Base-by-base conservation (phyloP, 2,888 invertebrate genomes). In the Acanthosoma haemorrhoidale region DNA sequence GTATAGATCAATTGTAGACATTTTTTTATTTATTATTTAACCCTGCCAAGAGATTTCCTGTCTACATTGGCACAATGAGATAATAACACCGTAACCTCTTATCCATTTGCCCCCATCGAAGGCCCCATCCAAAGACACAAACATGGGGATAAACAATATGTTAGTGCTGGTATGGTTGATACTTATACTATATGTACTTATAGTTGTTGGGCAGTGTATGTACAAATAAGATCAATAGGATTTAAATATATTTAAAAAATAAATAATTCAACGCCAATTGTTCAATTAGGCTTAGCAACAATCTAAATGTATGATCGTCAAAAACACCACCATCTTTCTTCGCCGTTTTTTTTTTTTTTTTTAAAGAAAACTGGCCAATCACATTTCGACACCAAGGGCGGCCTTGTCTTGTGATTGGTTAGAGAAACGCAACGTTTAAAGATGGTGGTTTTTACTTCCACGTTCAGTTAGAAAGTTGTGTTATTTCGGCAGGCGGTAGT, bases 371-470 rank as follows among this genome's bases (percentile, higher is more conserved):
- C 51, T 25, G 25, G 5, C 25, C 51, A n/a, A 51, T 51, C 51
- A 51, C 25, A 51, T 6, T 21, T n/a, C 51, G 51, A 8, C 51
- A 25, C 13, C 51, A n/a, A 13, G 51, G n/a, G 51, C 21, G 51
- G 51, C 51, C 51, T 51, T n/a, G 5, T n/a, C n/a, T 25, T 51
- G 51, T 51, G 51, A 51, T 51, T 51, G 51, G 51, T n/a, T 51
- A 25, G 25, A 51, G 25, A n/a, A 51, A 51, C 51, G 51, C 25
- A 51, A 21, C 4, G 51, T 13, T 11, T 4, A n/a, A 43, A 51
- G 29, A 51, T 51, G 51, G 51, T 51, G 51, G n/a, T 51, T 51
- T 51, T n/a, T 25, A 25, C 51, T 25, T 25, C 51, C 51, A 51
- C 29, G 51, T 51, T 51, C 29, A 51, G 25, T n/a, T 51, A 25